Evolutionary conservation across 1,140 invertebrate species (phyloP), one percentile per base, ranked within the genome.

Genomic region (Philopotamus ludificatus): DNA sequence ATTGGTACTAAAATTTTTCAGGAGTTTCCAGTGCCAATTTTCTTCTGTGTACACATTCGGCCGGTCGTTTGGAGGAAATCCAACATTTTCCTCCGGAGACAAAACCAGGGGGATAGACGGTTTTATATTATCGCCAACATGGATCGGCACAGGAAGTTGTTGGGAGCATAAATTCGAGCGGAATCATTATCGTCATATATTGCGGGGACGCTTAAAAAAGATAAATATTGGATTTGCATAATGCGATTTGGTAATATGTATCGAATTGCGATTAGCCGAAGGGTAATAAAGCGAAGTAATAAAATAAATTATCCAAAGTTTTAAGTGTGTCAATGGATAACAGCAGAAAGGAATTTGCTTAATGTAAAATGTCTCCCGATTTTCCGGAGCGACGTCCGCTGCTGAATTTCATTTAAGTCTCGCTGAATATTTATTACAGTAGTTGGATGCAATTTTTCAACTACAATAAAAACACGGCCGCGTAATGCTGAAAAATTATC

Each of bases 351-450:
- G 44, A 47, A 47, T 47, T 16, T 47, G 8, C 44, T 47, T 47
- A 47, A 4, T 47, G 18, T 47, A 47, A 47, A 47, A 47, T 20
- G 44, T 15, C 7, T 2, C 51, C 51, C 15, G 20, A 23, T 26
- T 15, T 34, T 9, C 23, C 25, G 51, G 7, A 21, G 3, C 12
- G 21, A 22, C 49, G 49, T 22, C 12, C 61, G 21, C 8, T 26
- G 54, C 55, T 26, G 45, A 64, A 68, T 64, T 68, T 68, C 45
- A 68, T 68, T 68, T 59, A 57, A 44, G 62, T 60, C 62, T 15
- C 34, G 16, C 1, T 21, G 16, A 26, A 64, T 60, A 68, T 68
- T 63, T 64, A 68, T 60, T 16, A 41, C 45, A 22, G 26, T 10
- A 10, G 57, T 57, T 47, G 34, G 18, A 44, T 68, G 66, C 66